Evolutionary conservation across 2,797 vertebrate species (phyloP).

Genomic region (Sebastes hubbsi): DNA sequence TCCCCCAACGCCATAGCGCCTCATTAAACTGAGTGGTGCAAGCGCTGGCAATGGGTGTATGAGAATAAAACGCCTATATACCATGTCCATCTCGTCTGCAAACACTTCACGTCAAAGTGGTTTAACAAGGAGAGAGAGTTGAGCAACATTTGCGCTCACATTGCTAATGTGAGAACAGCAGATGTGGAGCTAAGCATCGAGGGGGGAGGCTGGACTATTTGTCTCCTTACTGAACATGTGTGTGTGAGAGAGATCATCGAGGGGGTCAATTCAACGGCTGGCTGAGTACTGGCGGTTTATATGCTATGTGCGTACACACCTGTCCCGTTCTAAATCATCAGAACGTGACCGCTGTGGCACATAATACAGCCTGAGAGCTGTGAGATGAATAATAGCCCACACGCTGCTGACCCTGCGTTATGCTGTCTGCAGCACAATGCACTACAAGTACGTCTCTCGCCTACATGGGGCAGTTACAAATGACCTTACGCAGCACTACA

Average conservation of each 20-base stretch:
- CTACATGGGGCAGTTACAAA: neutral
- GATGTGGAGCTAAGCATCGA: neutral
- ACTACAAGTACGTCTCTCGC: neutral
- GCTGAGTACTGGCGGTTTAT: constrained; percentile 33
- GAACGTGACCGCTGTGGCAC: constrained; percentile 11
- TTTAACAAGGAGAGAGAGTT: neutral
- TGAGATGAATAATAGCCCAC: constrained; percentile 33
- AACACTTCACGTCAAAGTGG: neutral
- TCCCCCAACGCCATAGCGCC: neutral
- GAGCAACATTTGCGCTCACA: neutral
- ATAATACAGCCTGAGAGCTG: constrained; percentile 10
- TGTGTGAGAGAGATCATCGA: constrained; percentile 2
- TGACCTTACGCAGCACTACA: neutral
- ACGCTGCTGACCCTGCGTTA: neutral
- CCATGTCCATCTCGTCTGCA: neutral
- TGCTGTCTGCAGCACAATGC: neutral
- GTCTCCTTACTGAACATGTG: constrained; percentile 3
- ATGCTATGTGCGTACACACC: constrained; percentile 17
- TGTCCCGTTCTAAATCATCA: constrained; percentile 39
- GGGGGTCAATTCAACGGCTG: constrained; percentile 41
- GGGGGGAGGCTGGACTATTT: neutral
- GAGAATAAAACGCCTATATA: neutral
- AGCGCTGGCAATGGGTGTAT: neutral
- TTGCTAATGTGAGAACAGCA: constrained; percentile 19
- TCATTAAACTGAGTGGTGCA: constrained; percentile 29